Evolutionary conservation across 2,888 invertebrate genomes (phyloP).

Genomic region (Reticulitermes lucifugus): DNA sequence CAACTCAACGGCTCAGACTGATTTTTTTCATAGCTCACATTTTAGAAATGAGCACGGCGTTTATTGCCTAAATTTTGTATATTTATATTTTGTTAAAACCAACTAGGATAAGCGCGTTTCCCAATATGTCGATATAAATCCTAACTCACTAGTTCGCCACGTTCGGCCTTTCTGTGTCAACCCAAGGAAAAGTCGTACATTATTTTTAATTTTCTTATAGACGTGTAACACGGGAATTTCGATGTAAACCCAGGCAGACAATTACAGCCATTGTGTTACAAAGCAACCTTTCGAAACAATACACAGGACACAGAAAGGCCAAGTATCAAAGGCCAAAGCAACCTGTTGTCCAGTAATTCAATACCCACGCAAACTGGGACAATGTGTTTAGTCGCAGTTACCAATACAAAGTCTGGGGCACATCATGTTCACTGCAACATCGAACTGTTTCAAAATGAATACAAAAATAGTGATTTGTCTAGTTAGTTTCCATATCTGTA

Average conservation of each 20-base stretch:
- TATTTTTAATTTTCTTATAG: background rate
- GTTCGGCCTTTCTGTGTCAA: too few relatives aligned
- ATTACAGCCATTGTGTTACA: background rate
- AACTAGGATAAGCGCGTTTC: too few relatives aligned
- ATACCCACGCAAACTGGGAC: background rate
- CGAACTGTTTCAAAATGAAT: background rate
- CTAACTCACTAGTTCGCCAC: background rate
- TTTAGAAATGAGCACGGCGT: too few relatives aligned
- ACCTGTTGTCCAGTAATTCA: background rate
- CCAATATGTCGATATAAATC: background rate
- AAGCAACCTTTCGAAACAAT: background rate
- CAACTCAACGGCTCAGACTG: background rate
- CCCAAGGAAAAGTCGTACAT: too few relatives aligned
- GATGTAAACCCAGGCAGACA: background rate
- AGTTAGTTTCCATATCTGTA: too few relatives aligned
- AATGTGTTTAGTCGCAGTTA: background rate
- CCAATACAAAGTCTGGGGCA: background rate
- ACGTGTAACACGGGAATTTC: background rate
- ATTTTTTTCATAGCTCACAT: background rate
- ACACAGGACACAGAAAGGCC: background rate
- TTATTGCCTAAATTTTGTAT: too few relatives aligned
- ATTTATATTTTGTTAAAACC: too few relatives aligned
- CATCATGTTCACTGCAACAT: background rate
- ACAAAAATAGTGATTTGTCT: background rate
- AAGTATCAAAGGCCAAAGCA: conserved; percentile 1